Conservation (phyloP, 2,113 vertebrate species). For the Gymnogyps californianus region DNA sequence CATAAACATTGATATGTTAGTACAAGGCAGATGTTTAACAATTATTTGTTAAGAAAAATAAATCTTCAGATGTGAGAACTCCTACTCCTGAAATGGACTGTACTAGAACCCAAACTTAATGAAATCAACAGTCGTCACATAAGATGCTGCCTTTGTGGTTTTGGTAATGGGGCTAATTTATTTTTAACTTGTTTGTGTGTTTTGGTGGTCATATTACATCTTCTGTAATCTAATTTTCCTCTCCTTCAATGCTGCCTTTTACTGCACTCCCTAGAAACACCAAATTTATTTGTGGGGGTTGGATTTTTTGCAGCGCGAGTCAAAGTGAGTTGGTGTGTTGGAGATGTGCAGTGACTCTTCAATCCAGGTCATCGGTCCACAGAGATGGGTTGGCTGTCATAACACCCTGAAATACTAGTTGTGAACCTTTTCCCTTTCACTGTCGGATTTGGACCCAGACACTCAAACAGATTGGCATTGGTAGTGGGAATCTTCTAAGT, state of each 20-base stretch:
- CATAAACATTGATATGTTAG: not conserved
- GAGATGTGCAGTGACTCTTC: not conserved
- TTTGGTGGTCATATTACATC: conserved; percentile 39
- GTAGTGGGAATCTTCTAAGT: not conserved
- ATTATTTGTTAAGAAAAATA: conserved; percentile 7
- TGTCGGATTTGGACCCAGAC: not conserved
- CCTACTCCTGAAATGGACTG: not conserved
- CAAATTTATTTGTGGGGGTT: not conserved
- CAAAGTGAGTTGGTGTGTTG: not conserved
- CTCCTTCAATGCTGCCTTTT: not conserved
- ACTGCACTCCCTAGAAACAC: not conserved
- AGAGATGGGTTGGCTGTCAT: rapidly evolving
- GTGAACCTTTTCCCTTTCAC: not conserved
- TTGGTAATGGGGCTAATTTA: conserved; percentile 33
- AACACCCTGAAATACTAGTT: no score
- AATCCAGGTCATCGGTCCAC: rapidly evolving
- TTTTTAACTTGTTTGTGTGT: conserved; percentile 52
- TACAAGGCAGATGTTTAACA: not conserved
- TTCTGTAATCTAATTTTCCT: conserved; percentile 43
- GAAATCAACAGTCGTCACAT: not conserved
- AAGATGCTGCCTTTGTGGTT: conserved; percentile 46
- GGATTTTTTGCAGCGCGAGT: not conserved
- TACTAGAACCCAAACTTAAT: not conserved
- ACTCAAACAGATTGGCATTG: not conserved
- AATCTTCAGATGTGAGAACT: not conserved